These are phyloP conservation scores for Cyrtodaria siliqua DNA, from an alignment of 2,888 invertebrate genomes.

Conservation along the genomic window DNA sequence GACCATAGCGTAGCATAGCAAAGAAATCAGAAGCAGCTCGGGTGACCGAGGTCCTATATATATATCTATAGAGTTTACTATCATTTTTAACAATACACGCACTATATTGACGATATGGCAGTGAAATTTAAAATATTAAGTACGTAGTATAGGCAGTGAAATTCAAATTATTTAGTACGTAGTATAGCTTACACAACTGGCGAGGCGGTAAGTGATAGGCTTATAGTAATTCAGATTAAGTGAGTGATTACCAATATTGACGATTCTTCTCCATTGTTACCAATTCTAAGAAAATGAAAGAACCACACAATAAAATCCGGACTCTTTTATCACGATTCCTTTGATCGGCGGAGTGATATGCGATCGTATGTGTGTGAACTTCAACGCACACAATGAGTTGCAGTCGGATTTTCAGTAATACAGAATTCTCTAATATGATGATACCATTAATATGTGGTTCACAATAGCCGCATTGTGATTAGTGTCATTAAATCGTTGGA, in stretches of 20 bases:
- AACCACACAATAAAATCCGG: constrained; percentile 51
- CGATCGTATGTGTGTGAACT: constrained; percentile 41
- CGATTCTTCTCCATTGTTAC: constrained; percentile 45
- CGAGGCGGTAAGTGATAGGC: constrained; percentile 37
- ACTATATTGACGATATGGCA: too few species aligned
- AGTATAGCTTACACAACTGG: constrained; percentile 48
- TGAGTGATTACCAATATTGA: constrained; percentile 50
- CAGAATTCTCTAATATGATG: constrained; percentile 45
- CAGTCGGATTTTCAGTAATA: constrained; percentile 50
- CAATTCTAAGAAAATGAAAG: constrained; percentile 61
- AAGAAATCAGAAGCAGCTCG: too few species aligned
- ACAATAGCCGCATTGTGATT: constrained; percentile 39
- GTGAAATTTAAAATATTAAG: too few species aligned
- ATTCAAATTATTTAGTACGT: too few species aligned
- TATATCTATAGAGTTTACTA: too few species aligned
- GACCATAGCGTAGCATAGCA: too few species aligned
- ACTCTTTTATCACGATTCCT: constrained; percentile 47
- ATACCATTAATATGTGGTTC: constrained; percentile 39
- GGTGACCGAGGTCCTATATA: too few species aligned
- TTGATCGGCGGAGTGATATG: constrained; percentile 60
- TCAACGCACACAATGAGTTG: constrained; percentile 51
- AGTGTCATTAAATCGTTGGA: constrained; percentile 38
- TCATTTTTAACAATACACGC: too few species aligned
- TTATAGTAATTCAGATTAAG: constrained; percentile 54
- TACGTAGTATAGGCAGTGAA: too few species aligned